phyloP scores from a whole-genome alignment of 2,797 vertebrate species.

The Dipus sagitta region DNA sequence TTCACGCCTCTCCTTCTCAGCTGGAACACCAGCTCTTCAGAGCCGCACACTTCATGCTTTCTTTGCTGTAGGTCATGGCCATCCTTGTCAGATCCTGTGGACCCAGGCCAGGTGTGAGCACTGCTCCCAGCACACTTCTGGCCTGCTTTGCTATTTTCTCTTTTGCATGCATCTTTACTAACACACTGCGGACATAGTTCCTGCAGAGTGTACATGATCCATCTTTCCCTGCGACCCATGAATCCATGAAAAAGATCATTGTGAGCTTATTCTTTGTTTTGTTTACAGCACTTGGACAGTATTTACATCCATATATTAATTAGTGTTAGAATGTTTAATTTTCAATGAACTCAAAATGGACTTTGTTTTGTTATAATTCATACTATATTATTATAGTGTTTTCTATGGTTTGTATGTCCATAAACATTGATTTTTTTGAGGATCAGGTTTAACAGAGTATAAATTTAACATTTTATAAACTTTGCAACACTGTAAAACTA shows the following conservation, averaged over 20 bases:
- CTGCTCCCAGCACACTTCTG: fast-evolving
- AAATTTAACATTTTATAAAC: not conserved
- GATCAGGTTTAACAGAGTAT: not conserved
- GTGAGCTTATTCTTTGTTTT: not conserved
- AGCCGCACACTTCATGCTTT: not conserved
- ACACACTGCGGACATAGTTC: too few relatives aligned
- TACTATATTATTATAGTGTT: not conserved
- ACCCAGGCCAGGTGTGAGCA: too few relatives aligned
- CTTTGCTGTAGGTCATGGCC: not conserved
- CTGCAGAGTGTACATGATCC: fast-evolving
- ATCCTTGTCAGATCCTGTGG: not conserved
- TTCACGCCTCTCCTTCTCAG: not conserved
- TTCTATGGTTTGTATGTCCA: not conserved
- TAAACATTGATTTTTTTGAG: not conserved
- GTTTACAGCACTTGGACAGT: too few relatives aligned
- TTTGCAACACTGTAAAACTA: not conserved
- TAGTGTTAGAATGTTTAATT: not conserved
- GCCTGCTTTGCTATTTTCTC: not conserved
- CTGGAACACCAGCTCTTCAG: not conserved
- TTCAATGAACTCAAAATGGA: not conserved
- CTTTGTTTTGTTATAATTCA: not conserved
- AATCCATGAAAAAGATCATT: not conserved
- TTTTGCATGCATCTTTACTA: not conserved
- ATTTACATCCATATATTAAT: too few relatives aligned
- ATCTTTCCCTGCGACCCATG: not conserved